Conservation (phyloP, 2,888 invertebrate species). For the Notodonta ziczac region DNA sequence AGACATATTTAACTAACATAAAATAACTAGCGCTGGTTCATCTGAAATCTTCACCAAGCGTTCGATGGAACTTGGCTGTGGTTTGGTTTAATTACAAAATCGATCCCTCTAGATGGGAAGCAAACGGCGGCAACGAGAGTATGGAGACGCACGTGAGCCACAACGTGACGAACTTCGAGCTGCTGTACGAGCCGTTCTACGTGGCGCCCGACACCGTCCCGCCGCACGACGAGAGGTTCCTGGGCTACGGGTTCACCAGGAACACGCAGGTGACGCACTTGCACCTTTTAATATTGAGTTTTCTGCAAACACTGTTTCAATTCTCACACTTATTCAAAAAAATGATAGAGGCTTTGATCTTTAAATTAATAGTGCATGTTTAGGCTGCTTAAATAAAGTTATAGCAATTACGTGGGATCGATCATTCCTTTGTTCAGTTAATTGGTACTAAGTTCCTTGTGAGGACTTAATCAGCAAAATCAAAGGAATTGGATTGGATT, state of each 20-base stretch:
- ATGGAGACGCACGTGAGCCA: constrained; percentile 90
- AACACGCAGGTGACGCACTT: constrained; percentile 91
- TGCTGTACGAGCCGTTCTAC: constrained; percentile 97
- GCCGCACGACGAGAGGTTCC: constrained; percentile 93
- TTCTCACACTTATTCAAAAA: too few species aligned
- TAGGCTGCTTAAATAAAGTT: too few species aligned
- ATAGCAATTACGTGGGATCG: too few species aligned
- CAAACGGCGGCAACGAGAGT: constrained; percentile 84
- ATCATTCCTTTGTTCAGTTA: too few species aligned
- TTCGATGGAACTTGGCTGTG: not conserved
- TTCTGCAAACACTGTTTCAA: too few species aligned
- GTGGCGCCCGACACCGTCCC: constrained; percentile 93
- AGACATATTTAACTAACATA: too few species aligned
- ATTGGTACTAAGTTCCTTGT: too few species aligned
- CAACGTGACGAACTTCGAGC: constrained; percentile 92
- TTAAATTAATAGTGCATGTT: too few species aligned
- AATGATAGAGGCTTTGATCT: too few species aligned
- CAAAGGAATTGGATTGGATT: too few species aligned
- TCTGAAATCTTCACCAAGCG: not conserved
- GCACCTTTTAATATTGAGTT: not conserved
- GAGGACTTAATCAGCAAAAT: too few species aligned
- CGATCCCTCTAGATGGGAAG: constrained; percentile 82
- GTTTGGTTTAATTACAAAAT: not conserved
- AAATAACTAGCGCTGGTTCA: too few species aligned
- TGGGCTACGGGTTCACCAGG: constrained; percentile 96